Evolutionary conservation across 2,113 vertebrate species (phyloP).

Genomic region (Vulpes ferrilata): DNA sequence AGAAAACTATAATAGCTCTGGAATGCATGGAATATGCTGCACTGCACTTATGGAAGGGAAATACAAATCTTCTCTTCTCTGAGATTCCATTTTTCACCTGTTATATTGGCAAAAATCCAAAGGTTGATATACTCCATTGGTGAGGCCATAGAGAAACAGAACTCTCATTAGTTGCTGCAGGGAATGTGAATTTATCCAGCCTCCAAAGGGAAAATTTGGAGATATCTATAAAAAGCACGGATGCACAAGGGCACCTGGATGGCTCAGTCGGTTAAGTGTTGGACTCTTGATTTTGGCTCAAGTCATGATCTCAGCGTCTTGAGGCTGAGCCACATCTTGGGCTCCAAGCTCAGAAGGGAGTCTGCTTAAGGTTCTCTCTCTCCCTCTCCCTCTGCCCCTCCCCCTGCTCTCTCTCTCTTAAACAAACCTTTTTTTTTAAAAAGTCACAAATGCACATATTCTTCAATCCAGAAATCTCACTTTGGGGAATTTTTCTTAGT

Average conservation of each 20-base stretch:
- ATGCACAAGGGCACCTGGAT: not conserved
- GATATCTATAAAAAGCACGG: not conserved
- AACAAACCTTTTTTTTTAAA: not conserved
- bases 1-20: not conserved
- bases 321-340: not conserved
- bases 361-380: not conserved
- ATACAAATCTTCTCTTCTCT: not conserved
- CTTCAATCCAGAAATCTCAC: not conserved
- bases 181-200: not conserved
- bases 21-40: not conserved
- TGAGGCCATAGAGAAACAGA: not conserved
- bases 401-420: not conserved
- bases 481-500: not conserved
- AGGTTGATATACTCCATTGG: not conserved
- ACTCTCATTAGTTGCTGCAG: not conserved
- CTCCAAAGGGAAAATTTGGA: not conserved
- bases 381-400: not conserved
- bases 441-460: not conserved
- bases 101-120: not conserved
- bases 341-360: not conserved
- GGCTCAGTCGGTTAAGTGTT: not conserved
- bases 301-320: not conserved
- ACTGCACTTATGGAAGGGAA: not conserved
- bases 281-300: not conserved
- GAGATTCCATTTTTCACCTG: not conserved